Base-by-base conservation (phyloP, 1,140 invertebrate genomes). In the Drosophila pseudoobscura region DNA sequence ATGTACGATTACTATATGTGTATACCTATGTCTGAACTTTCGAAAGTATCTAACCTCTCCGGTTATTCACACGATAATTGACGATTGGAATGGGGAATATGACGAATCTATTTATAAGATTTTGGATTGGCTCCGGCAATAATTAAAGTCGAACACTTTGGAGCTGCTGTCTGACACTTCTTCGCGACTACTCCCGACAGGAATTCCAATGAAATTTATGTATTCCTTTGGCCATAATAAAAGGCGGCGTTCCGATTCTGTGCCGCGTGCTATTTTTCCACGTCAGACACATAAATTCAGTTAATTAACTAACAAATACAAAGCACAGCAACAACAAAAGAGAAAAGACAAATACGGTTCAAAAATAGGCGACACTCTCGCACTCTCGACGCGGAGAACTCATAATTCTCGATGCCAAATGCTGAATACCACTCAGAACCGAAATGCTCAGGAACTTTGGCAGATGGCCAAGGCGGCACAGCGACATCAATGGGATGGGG, bases 261-360 rank as follows among this genome's bases (percentile, higher is more conserved):
- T 80, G 76, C 76, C 80, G 80, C 80, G 78, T 85, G 82, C 82
- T 85, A 87, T 87, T 80, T 87, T 71, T 87, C 62, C 51, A 87
- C 78, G 75, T 88, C 82, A 87, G 82, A 87, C 83, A 87, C 82
- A 87, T 87, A 87, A 87, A 87, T 87, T 87, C 52, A 87, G 83
- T 76, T 87, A 87, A 87, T 87, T 87, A 87, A 75, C 78, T 88
- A 77, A 75, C 51, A 63, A 62, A 72, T 55, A 51, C 66, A 69
- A 64, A 69, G 51, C 63, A 24, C 41, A 20, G 31, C 44, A 31
- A 6, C 26, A 26, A 20, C 20, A 20, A 20, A 20, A 20, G 20
- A 20, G 20, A 20, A 26, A 39, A 62, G 50, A 60, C 46, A 63
- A 45, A 74, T 31, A 74, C 29, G 78, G 63, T 70, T 69, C 66